Percentiles rank a stretch among this genome's conserved stretches.
These are phyloP conservation scores for Acropternis orthonyx DNA, from an alignment of 2,797 vertebrate genomes.

Conservation along the genomic window DNA sequence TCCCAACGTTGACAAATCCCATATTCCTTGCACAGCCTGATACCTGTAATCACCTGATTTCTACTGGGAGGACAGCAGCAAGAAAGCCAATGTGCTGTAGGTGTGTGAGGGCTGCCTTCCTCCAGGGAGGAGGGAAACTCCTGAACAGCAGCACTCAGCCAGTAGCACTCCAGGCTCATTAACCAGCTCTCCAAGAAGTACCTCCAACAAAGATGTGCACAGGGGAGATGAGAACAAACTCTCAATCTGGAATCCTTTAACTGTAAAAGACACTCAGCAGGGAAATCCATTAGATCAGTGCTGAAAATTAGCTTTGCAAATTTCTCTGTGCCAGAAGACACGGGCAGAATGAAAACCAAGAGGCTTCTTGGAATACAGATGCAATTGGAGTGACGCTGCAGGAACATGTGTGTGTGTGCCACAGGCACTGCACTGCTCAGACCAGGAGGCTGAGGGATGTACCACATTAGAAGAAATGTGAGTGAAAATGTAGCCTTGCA, in stretches of 20 bases:
- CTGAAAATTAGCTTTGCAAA: constrained; percentile 24
- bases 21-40: not conserved
- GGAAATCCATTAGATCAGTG: not conserved
- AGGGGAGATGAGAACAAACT: not conserved
- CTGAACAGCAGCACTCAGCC: not conserved
- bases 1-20: not conserved
- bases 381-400: not conserved
- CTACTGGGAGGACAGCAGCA: not conserved
- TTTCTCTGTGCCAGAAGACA: not conserved
- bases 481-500: not conserved
- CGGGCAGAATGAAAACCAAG: not conserved
- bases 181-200: not conserved
- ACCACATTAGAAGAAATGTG: fast-evolving
- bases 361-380: not conserved
- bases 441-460: not conserved
- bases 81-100: not conserved
- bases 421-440: fast-evolving
- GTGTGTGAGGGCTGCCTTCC: not conserved
- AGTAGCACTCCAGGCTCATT: not conserved
- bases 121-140: not conserved
- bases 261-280: not conserved
- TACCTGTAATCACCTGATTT: not conserved
- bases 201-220: not conserved
- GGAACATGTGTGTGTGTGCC: no score
- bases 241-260: constrained; percentile 1